Conservation (phyloP, 1,140 invertebrate genomes). For the Drosophila mayri region DNA sequence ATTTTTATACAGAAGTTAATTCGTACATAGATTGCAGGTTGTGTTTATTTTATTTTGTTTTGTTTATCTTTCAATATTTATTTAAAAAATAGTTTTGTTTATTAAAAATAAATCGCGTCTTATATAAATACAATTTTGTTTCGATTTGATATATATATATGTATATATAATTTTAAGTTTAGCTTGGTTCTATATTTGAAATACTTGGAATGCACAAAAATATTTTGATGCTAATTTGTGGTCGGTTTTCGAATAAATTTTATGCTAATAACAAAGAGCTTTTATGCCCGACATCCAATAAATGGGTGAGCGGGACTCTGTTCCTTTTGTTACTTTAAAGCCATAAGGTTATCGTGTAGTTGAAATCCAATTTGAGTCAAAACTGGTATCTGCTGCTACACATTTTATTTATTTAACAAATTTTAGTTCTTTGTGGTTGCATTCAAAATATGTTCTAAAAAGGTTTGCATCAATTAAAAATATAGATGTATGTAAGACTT, state of each 20-base stretch:
- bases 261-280: conserved; percentile 64
- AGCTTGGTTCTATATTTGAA: conserved; percentile 60
- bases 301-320: conserved; percentile 19
- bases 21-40: conserved; percentile 37
- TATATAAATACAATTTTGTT: conserved; percentile 41
- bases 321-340: conserved; percentile 56
- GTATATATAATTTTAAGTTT: conserved; percentile 21
- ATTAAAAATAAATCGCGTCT: conserved; percentile 56
- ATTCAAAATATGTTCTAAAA: conserved; percentile 66
- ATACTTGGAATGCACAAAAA: conserved; percentile 81
- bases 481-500: conserved; percentile 48
- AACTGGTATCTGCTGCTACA: conserved; percentile 66
- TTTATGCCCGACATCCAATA: conserved; percentile 21
- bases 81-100: conserved; percentile 44
- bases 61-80: conserved; percentile 20
- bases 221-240: conserved; percentile 58
- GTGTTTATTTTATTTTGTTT: conserved; percentile 23
- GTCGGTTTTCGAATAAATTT: conserved; percentile 52
- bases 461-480: conserved; percentile 70
- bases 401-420: conserved; percentile 33
- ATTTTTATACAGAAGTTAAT: conserved; percentile 60
- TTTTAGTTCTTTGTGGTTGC: conserved; percentile 28
- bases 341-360: conserved; percentile 66
- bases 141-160: conserved; percentile 28
- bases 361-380: conserved; percentile 73